phyloP scores from a whole-genome alignment of 2,797 vertebrate species.

The Poeciliopsis turneri region DNA sequence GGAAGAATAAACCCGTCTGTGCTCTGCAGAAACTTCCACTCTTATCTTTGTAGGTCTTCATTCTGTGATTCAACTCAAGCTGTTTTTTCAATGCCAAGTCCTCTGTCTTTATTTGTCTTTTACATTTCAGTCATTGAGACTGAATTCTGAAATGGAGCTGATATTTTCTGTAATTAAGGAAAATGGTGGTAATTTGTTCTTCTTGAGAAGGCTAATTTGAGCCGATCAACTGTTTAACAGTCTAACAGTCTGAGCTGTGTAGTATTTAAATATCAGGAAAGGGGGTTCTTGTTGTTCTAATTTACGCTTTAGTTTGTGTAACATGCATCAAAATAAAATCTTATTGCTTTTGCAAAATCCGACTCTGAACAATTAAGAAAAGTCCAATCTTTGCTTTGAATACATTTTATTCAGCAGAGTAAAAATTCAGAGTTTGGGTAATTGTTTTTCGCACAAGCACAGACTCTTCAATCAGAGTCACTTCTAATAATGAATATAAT shows the following conservation, averaged over 20 bases:
- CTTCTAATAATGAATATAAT: background rate
- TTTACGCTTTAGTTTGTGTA: background rate
- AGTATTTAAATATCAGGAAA: background rate
- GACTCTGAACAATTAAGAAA: background rate
- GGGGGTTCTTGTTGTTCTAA: background rate
- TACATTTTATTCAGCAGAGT: background rate
- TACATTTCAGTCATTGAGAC: background rate
- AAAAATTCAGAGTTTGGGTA: background rate
- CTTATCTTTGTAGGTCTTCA: constrained; percentile 5
- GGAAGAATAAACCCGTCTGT: constrained; percentile 34
- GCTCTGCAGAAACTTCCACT: constrained; percentile 21
- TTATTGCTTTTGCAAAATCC: background rate
- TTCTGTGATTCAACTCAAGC: constrained; percentile 2
- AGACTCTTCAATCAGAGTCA: background rate
- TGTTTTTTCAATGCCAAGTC: constrained; percentile 17
- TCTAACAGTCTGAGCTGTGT: background rate
- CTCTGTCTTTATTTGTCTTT: background rate
- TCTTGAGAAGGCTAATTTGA: background rate
- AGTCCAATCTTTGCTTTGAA: background rate
- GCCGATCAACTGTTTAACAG: background rate
- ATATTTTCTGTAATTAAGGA: background rate
- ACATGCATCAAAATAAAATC: background rate
- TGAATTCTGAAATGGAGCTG: background rate
- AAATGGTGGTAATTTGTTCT: background rate
- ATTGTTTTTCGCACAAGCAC: background rate